phyloP scores from a whole-genome alignment of 1,140 invertebrate genomes.

The Tribolium castaneum region DNA sequence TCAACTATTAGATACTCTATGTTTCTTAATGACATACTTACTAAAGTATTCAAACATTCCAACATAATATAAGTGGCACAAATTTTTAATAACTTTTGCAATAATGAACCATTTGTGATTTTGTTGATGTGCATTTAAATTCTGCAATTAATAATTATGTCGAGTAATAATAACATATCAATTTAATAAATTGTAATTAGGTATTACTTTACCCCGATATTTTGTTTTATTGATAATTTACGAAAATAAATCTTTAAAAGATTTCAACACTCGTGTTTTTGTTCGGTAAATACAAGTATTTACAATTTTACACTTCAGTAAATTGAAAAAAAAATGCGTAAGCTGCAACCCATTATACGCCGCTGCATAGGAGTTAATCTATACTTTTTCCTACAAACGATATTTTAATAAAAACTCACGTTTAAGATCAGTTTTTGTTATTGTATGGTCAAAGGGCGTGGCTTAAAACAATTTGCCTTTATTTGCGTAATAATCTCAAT shows the following conservation, averaged over 20 bases:
- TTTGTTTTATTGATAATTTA: slow-evolving; percentile 37
- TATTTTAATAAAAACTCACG: too few species aligned
- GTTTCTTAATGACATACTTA: slow-evolving; percentile 28
- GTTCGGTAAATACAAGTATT: not conserved
- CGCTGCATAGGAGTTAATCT: too few species aligned
- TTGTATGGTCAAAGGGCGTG: too few species aligned
- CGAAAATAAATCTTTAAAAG: slow-evolving; percentile 30
- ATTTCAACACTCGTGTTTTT: not conserved
- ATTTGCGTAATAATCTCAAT: too few species aligned
- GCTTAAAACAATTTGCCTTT: too few species aligned
- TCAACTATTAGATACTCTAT: slow-evolving; percentile 7
- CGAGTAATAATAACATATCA: slow-evolving; percentile 46
- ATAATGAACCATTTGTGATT: slow-evolving; percentile 46
- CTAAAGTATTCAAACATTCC: slow-evolving; percentile 40
- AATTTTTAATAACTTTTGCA: slow-evolving; percentile 43
- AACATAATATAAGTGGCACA: slow-evolving; percentile 44
- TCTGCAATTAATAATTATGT: slow-evolving; percentile 46
- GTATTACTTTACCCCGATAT: slow-evolving; percentile 31
- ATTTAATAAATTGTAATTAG: slow-evolving; percentile 33
- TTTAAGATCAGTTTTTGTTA: too few species aligned
- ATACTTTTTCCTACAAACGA: too few species aligned
- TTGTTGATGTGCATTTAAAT: slow-evolving; percentile 44
- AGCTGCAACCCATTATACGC: too few species aligned
- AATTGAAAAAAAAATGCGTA: too few species aligned
- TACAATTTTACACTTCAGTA: too few species aligned